Conservation (phyloP, 1,140 invertebrate species). For the Drosophila lacertosa region DNA sequence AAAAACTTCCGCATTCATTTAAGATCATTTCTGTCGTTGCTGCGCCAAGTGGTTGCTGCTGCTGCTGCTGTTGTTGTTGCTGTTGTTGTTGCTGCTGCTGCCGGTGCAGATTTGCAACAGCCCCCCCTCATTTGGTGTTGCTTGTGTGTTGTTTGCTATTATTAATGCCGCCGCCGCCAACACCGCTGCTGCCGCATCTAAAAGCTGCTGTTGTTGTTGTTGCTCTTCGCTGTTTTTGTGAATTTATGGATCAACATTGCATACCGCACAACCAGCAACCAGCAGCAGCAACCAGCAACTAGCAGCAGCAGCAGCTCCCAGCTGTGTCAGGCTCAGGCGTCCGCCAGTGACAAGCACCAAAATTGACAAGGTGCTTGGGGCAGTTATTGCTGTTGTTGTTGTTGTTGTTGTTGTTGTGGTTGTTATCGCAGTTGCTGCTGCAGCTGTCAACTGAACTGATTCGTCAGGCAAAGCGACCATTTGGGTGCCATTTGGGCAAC, state of each 20-base stretch:
- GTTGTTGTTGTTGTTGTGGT: slow-evolving; percentile 35
- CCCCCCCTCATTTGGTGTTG: slow-evolving; percentile 77
- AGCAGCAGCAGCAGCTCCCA: slow-evolving; percentile 13
- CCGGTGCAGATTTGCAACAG: slow-evolving; percentile 69
- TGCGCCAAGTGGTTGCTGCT: slow-evolving; percentile 73
- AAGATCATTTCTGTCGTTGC: slow-evolving; percentile 83
- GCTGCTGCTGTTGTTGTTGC: slow-evolving; percentile 52
- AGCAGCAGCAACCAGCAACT: slow-evolving; percentile 30
- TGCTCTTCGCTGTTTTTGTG: slow-evolving; percentile 41
- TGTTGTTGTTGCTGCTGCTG: slow-evolving; percentile 57
- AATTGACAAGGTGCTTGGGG: slow-evolving; percentile 55
- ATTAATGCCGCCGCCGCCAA: slow-evolving; percentile 65
- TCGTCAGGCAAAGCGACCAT: not conserved
- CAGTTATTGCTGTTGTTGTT: slow-evolving; percentile 39
- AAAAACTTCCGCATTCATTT: slow-evolving; percentile 84
- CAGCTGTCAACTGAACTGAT: slow-evolving; percentile 31
- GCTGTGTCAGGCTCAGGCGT: slow-evolving; percentile 42
- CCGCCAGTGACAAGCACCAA: slow-evolving; percentile 58
- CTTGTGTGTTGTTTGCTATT: slow-evolving; percentile 71
- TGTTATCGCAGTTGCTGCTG: slow-evolving; percentile 3
- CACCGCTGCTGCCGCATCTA: slow-evolving; percentile 20
- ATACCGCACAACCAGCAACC: slow-evolving; percentile 54
- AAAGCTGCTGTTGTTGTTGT: slow-evolving; percentile 15
- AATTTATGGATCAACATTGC: slow-evolving; percentile 77
- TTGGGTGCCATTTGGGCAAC: no score